Conservation (phyloP, 2,888 invertebrate genomes). For the Catocala sponsa region DNA sequence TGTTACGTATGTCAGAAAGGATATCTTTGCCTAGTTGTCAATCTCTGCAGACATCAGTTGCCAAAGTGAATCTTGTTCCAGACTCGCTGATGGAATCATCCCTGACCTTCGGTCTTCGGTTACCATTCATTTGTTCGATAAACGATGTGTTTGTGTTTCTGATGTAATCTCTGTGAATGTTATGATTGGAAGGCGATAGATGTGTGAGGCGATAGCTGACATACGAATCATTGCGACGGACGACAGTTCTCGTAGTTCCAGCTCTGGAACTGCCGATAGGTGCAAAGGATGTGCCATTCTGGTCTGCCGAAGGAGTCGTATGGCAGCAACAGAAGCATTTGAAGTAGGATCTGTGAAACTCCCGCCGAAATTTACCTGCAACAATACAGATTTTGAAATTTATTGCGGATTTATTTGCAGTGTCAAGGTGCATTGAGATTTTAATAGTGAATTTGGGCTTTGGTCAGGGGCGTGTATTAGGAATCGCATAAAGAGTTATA, state of each 20-base stretch:
- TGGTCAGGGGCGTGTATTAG: neutral
- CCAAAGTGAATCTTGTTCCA: constrained; percentile 76
- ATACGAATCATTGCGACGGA: constrained; percentile 82
- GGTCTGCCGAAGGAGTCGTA: constrained; percentile 63
- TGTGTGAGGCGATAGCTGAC: constrained; percentile 81
- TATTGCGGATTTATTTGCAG: constrained; percentile 13
- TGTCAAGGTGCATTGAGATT: constrained; percentile 21
- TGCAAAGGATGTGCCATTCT: constrained; percentile 80
- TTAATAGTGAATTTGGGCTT: neutral
- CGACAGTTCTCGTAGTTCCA: constrained; percentile 79
- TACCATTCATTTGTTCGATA: constrained; percentile 82
- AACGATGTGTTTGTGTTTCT: constrained; percentile 83
- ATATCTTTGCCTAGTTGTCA: constrained; percentile 73
- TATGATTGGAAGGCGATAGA: constrained; percentile 82
- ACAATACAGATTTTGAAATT: constrained; percentile 64
- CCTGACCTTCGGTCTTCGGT: constrained; percentile 70
- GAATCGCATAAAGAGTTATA: neutral
- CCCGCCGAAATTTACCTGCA: constrained; percentile 92
- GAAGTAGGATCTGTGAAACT: constrained; percentile 91
- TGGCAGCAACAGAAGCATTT: constrained; percentile 87
- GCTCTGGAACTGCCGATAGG: constrained; percentile 81
- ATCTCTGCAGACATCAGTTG: constrained; percentile 77
- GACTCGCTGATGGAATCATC: constrained; percentile 82
- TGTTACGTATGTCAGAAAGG: constrained; percentile 63
- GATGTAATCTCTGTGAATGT: constrained; percentile 76